Evolutionary conservation across 1,140 invertebrate genomes (phyloP).

Genomic region (Anastatus disparis): DNA sequence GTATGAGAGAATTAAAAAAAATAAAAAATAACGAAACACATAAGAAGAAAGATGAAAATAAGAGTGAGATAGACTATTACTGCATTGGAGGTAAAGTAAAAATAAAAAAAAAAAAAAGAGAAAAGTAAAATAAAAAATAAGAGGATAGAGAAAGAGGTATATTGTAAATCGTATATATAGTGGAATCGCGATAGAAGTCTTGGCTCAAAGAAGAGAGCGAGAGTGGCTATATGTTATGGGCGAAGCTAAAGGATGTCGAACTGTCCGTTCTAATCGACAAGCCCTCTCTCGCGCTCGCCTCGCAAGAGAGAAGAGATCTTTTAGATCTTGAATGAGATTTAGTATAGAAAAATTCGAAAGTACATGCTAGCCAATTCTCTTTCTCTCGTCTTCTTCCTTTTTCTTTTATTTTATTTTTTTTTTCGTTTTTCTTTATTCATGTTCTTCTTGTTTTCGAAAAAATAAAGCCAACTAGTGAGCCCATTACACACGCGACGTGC

Average conservation of each 20-base stretch:
- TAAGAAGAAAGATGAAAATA: conserved; percentile 1
- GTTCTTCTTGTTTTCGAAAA: too few relatives aligned
- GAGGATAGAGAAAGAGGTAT: conserved; percentile 7
- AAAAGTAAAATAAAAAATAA: not conserved
- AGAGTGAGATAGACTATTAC: not conserved
- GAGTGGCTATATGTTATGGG: not conserved
- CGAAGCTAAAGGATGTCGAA: conserved; percentile 4
- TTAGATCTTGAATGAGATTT: conserved; percentile 13
- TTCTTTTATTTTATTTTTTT: too few relatives aligned
- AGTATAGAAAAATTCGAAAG: conserved; percentile 8
- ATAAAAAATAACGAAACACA: too few relatives aligned
- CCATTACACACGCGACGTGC: conserved; percentile 5
- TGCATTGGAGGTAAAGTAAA: not conserved
- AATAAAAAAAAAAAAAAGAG: too few relatives aligned
- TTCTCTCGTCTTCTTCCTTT: conserved; percentile 14
- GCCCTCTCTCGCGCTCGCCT: not conserved
- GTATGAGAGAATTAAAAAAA: too few relatives aligned
- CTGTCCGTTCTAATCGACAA: conserved; percentile 33
- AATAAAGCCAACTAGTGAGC: not conserved
- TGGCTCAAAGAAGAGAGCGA: not conserved
- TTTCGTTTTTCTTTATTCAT: too few relatives aligned
- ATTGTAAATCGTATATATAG: not conserved
- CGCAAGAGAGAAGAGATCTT: not conserved
- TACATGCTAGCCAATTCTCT: conserved; percentile 21
- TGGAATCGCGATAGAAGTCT: conserved; percentile 15